Percentiles rank a stretch among this genome's conserved stretches.
phyloP scores from a whole-genome alignment of 2,888 invertebrate species.

The Eutolmus rufibarbis region DNA sequence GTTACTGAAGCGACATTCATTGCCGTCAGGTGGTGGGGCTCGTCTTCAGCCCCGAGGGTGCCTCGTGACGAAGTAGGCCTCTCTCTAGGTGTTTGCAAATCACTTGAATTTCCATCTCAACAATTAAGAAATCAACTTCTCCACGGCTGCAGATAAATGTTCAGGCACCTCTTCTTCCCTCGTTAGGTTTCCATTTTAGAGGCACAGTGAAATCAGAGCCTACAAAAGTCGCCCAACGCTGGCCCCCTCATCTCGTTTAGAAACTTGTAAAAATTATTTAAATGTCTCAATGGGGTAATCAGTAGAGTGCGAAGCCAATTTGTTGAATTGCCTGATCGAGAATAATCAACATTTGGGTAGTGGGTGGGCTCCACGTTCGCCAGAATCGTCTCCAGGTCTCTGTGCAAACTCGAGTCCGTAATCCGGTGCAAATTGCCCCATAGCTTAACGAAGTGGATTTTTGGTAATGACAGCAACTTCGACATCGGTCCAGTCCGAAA shows the following conservation, averaged over 20 bases:
- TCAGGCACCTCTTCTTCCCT: not conserved
- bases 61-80: not conserved
- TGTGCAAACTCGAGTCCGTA: not conserved
- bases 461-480: conserved; percentile 9
- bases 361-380: not conserved
- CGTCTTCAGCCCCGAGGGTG: not conserved
- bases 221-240: not conserved
- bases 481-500: not conserved
- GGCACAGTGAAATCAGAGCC: not conserved
- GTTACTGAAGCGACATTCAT: not conserved
- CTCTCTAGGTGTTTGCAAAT: conserved; percentile 1
- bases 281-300: conserved; percentile 15
- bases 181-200: not conserved
- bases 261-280: conserved; percentile 6
- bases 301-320: not conserved
- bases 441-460: not conserved
- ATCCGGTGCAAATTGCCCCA: not conserved
- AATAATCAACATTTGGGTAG: not conserved
- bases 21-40: not conserved
- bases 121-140: not conserved
- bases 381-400: not conserved
- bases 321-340: not conserved
- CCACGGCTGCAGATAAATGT: not conserved
- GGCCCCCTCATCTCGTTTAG: not conserved
- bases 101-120: not conserved